phyloP scores from a whole-genome alignment of 2,888 invertebrate genomes.

The Xestoiulus laeticollis region DNA sequence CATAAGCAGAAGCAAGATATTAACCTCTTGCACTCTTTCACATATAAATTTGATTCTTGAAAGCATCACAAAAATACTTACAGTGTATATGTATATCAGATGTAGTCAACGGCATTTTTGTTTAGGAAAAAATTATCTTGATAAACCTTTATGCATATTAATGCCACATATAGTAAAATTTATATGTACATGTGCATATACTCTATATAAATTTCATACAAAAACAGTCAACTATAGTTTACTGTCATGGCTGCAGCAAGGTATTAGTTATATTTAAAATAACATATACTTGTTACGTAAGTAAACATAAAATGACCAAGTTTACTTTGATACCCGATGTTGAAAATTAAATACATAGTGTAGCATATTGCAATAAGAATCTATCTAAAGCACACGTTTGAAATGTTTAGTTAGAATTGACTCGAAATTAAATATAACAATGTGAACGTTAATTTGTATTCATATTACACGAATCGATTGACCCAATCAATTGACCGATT shows the following conservation, averaged over 20 bases:
- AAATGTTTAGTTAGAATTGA: too few relatives aligned
- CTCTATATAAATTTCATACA: too few relatives aligned
- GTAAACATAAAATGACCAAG: not conserved
- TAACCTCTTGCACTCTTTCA: constrained; percentile 1
- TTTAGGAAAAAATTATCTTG: not conserved
- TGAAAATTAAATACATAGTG: not conserved
- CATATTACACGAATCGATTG: too few relatives aligned
- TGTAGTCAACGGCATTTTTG: not conserved
- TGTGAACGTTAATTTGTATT: too few relatives aligned
- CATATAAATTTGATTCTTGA: not conserved
- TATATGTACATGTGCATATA: too few relatives aligned
- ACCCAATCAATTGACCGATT: too few relatives aligned
- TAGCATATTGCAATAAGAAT: not conserved
- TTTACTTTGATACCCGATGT: not conserved
- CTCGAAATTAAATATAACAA: too few relatives aligned
- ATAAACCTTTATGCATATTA: not conserved
- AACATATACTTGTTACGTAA: not conserved
- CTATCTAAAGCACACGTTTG: too few relatives aligned
- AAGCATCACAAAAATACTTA: not conserved
- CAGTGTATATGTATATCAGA: not conserved
- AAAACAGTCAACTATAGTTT: too few relatives aligned
- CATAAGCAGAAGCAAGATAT: not conserved
- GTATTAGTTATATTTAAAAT: not conserved
- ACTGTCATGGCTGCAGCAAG: not conserved
- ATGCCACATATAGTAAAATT: not conserved